A percentile compares a stretch with the other conserved stretches of the same genome.
Evolutionary conservation across 2,797 vertebrate genomes (phyloP).

Genomic region (Urocyon cinereoargenteus): DNA sequence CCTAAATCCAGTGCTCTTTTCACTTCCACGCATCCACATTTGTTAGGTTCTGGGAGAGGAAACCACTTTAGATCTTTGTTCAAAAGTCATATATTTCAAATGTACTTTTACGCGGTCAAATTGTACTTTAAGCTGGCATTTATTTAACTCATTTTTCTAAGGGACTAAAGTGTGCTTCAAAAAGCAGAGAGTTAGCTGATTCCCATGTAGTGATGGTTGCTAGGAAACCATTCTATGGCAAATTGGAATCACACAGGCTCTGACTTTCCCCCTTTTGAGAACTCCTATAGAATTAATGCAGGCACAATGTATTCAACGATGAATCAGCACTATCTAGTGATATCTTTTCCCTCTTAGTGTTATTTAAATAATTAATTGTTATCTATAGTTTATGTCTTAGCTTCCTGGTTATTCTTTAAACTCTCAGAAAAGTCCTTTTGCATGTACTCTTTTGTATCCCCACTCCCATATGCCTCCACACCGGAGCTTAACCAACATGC

Average conservation of each 20-base stretch:
- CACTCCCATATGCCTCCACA: background rate
- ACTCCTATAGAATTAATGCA: constrained; percentile 66
- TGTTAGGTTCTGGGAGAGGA: constrained; percentile 16
- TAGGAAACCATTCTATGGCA: constrained; percentile 80
- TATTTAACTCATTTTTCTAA: constrained; percentile 75
- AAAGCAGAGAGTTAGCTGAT: constrained; percentile 71
- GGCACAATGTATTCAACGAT: constrained; percentile 40
- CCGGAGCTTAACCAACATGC: background rate
- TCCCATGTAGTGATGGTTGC: constrained; percentile 76
- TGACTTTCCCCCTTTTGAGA: constrained; percentile 60
- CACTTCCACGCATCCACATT: background rate
- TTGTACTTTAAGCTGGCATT: constrained; percentile 68
- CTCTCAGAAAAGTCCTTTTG: constrained; percentile 21
- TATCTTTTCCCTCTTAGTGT: constrained; percentile 56
- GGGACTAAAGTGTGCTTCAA: constrained; percentile 64
- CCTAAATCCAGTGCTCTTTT: background rate
- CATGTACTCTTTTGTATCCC: background rate
- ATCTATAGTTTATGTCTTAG: constrained; percentile 43
- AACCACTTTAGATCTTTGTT: constrained; percentile 55
- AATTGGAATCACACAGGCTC: constrained; percentile 67
- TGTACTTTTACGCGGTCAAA: constrained; percentile 57
- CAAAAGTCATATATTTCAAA: constrained; percentile 62
- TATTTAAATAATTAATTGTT: constrained; percentile 76
- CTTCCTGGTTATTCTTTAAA: constrained; percentile 55
- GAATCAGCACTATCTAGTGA: constrained; percentile 46